These are phyloP conservation scores for Phoebastria nigripes DNA, from an alignment of 2,797 vertebrate species.

Conservation along the genomic window DNA sequence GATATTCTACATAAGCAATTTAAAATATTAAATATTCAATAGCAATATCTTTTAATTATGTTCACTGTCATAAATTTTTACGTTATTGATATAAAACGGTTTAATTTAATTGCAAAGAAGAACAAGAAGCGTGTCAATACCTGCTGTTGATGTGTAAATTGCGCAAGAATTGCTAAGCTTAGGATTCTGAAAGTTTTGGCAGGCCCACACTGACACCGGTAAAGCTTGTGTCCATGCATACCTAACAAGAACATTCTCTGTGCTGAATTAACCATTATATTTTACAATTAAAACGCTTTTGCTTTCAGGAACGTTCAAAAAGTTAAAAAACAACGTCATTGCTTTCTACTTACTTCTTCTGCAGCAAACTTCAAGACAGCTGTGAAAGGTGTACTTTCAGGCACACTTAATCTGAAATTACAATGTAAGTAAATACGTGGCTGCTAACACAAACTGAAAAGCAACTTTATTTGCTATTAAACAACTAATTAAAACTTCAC, in stretches of 20 bases:
- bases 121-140: neutral
- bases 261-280: neutral
- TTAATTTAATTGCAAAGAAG: neutral
- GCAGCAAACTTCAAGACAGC: slow-evolving; percentile 97
- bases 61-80: neutral
- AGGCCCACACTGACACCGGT: neutral
- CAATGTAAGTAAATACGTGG: accelerated
- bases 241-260: neutral
- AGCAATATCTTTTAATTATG: neutral
- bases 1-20: neutral
- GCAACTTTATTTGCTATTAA: neutral
- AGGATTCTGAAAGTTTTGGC: neutral
- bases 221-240: neutral
- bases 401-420: slow-evolving; percentile 89
- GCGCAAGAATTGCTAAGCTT: neutral
- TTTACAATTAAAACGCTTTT: neutral
- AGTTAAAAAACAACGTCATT: accelerated
- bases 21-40: neutral
- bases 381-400: slow-evolving; percentile 94
- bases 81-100: accelerated
- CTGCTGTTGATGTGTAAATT: neutral
- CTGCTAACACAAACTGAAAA: neutral
- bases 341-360: slow-evolving; percentile 86
- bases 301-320: neutral
- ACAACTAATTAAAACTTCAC: too few relatives aligned